Percentiles rank a stretch among this genome's conserved stretches.
phyloP scores from a whole-genome alignment of 1,140 invertebrate species.

The Zaprionus nigranus region DNA sequence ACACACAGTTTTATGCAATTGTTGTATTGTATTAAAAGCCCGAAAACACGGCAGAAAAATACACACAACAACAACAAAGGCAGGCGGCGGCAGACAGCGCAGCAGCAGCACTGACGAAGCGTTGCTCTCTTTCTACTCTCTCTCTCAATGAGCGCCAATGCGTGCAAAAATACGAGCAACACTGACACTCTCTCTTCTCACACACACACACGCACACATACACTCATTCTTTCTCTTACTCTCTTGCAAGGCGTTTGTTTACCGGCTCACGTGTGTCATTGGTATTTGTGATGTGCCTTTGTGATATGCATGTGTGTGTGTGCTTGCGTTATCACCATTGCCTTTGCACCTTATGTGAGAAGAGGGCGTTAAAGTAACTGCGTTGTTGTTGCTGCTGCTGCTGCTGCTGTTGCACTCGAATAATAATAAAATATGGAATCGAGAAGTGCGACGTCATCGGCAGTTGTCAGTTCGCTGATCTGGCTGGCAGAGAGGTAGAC shows the following conservation, averaged over 20 bases:
- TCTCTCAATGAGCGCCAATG: slow-evolving; percentile 27
- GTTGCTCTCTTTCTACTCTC: slow-evolving; percentile 48
- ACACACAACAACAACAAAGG: slow-evolving; percentile 44
- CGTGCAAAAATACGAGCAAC: slow-evolving; percentile 24
- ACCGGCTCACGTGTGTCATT: slow-evolving; percentile 56
- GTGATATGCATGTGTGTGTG: slow-evolving; percentile 15
- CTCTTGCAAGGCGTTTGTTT: slow-evolving; percentile 52
- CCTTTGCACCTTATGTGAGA: slow-evolving; percentile 63
- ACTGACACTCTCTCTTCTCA: background rate
- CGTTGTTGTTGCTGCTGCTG: slow-evolving; percentile 13
- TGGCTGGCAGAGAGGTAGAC: slow-evolving; percentile 31
- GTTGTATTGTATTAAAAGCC: slow-evolving; percentile 58
- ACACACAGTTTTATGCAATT: slow-evolving; percentile 75
- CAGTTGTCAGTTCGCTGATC: slow-evolving; percentile 71
- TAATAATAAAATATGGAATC: slow-evolving; percentile 68
- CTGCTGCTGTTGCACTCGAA: slow-evolving; percentile 44
- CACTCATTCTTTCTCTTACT: slow-evolving; percentile 10
- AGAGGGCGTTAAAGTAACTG: slow-evolving; percentile 17
- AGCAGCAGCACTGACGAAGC: slow-evolving; percentile 39
- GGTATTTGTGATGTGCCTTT: slow-evolving; percentile 1
- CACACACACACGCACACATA: too few relatives aligned
- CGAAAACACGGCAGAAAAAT: slow-evolving; percentile 45
- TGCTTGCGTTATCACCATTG: slow-evolving; percentile 62
- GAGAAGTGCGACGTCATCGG: slow-evolving; percentile 68
- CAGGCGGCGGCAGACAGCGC: slow-evolving; percentile 15